phyloP scores from a whole-genome alignment of 2,113 vertebrate species.

The Antechinus flavipes region DNA sequence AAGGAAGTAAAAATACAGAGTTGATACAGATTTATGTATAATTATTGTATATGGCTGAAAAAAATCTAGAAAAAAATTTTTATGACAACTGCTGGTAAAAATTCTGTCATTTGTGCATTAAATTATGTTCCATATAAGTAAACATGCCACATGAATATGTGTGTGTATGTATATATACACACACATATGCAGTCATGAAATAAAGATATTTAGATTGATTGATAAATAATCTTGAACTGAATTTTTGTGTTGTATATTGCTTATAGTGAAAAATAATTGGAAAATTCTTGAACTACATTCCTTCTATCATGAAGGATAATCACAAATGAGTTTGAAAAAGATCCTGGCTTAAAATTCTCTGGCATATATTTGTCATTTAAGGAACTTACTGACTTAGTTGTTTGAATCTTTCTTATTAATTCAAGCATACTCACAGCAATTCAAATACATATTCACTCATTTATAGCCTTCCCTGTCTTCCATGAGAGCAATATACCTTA shows the following conservation, averaged over 20 bases:
- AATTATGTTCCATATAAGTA: not conserved
- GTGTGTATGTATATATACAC: not conserved
- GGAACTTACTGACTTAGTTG: not conserved
- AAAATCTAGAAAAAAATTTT: slow-evolving; percentile 56
- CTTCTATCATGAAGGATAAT: not conserved
- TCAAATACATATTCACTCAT: not conserved
- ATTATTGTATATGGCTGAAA: slow-evolving; percentile 56
- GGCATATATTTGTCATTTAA: not conserved
- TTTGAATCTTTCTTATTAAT: slow-evolving; percentile 15
- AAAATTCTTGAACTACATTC: not conserved
- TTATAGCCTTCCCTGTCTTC: slow-evolving; percentile 11
- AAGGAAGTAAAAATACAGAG: slow-evolving; percentile 67
- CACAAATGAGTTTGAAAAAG: not conserved
- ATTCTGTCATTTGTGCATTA: not conserved
- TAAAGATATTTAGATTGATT: not conserved
- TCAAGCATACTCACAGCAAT: not conserved
- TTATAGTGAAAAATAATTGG: not conserved
- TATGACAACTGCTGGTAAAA: not conserved
- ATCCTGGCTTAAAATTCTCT: not conserved
- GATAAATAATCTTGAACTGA: not conserved
- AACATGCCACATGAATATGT: not conserved
- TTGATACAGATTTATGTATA: slow-evolving; percentile 66
- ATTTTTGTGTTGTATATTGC: slow-evolving; percentile 6
- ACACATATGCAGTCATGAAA: slow-evolving; percentile 1
- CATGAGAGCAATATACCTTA: not conserved